Base-by-base conservation (phyloP, 35 echinoderm and acorn worm species). In the Amphiura filiformis region DNA sequence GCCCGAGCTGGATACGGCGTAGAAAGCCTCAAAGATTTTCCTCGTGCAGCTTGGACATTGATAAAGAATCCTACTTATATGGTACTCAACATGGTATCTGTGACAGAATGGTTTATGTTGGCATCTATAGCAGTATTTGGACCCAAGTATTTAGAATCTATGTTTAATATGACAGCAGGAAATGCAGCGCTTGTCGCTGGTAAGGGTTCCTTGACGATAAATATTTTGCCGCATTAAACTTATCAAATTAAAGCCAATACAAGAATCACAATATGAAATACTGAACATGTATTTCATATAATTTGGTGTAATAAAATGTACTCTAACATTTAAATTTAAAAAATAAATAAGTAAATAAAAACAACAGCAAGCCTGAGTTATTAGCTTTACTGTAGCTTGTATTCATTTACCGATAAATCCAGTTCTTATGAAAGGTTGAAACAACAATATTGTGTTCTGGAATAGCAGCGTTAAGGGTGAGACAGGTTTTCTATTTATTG, bases 61-160 rank as follows among this genome's bases (percentile, higher is more conserved):
- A 23, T 93, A 3, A 93, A 79, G 39, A 97, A 97, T 80, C 32
- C 65, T 1, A 92, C 95, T 28, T 93, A 82, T 36, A 84, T 97
- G 84, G 88, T 81, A 36, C 87, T 91, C 38, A 90, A 85, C 57
- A 57, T 93, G 1, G 88, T 75, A 11, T 78, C 88, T n/a, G 89
- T 84, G 12, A 86, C 86, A 0, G 95, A 97, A 64, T 97, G 86
- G 79, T 91, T 93, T 40, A 93, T 97, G 34, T 42, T 97, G 4
- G 64, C 91, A 14, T 93, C 84, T 76, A 56, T 97, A 18, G 89
- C 95, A 36, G 92, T 88, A 0, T 97, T 97, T 44, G 92, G 91
- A 30, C 95, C 95, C 22, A 97, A 97, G 75, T 97, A 94, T 82
- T 82, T 97, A 13, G 95, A 97, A 56, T 91, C 95, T 9, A 92